Evolutionary conservation across 1,140 invertebrate genomes (phyloP).

Genomic region (Conopomorpha cramerella): DNA sequence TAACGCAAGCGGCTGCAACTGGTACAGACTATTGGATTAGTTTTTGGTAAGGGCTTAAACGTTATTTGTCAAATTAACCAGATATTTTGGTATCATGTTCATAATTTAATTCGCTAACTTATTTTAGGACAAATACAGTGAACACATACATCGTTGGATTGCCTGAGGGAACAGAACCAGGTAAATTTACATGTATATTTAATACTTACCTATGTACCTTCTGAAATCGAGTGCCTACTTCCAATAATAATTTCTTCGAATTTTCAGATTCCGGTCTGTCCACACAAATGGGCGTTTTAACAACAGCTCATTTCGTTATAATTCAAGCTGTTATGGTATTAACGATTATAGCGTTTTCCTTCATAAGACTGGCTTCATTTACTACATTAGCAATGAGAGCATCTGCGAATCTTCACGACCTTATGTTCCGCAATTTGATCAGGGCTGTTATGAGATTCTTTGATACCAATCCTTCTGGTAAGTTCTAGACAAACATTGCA

Average conservation of each 20-base stretch:
- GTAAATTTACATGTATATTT: slow-evolving; percentile 11
- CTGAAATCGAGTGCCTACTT: too few species aligned
- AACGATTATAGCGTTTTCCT: slow-evolving; percentile 32
- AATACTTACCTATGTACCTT: background rate
- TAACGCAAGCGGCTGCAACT: slow-evolving; percentile 72
- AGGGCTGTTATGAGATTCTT: slow-evolving; percentile 77
- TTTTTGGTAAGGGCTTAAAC: slow-evolving; percentile 67
- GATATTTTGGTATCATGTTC: slow-evolving; percentile 26
- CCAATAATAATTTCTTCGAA: too few species aligned
- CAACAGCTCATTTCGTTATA: slow-evolving; percentile 26
- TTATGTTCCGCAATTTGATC: slow-evolving; percentile 67
- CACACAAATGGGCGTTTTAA: slow-evolving; percentile 23
- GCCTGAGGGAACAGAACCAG: slow-evolving; percentile 17
- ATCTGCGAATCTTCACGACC: slow-evolving; percentile 67
- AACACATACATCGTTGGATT: slow-evolving; percentile 24
- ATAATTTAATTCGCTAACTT: slow-evolving; percentile 14
- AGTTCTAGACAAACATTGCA: too few species aligned
- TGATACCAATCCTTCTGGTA: slow-evolving; percentile 75
- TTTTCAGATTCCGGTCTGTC: slow-evolving; percentile 29
- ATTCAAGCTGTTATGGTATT: slow-evolving; percentile 24
- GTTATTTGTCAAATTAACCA: slow-evolving; percentile 6
- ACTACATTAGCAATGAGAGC: slow-evolving; percentile 65
- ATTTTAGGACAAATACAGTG: slow-evolving; percentile 38
- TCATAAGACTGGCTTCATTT: slow-evolving; percentile 49
- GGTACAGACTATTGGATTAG: slow-evolving; percentile 81